phyloP scores from a whole-genome alignment of 2,797 vertebrate genomes.

The Pyrrhura leucotis region DNA sequence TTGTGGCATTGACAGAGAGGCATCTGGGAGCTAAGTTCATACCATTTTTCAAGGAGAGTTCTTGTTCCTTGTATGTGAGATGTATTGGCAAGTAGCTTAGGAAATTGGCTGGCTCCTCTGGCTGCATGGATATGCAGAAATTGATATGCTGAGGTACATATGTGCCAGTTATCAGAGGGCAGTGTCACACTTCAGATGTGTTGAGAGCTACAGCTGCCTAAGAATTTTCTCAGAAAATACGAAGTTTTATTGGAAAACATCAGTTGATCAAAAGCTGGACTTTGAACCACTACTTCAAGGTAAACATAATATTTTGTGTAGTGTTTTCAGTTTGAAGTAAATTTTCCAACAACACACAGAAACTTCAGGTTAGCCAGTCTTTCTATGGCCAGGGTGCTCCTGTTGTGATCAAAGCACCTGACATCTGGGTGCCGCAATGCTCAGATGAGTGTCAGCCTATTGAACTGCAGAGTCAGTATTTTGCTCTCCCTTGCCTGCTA shows the following conservation, averaged over 20 bases:
- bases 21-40: background rate
- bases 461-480: background rate
- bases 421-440: background rate
- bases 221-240: background rate
- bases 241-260: background rate
- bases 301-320: background rate
- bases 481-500: background rate
- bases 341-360: background rate
- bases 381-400: background rate
- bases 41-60: background rate
- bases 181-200: background rate
- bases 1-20: background rate
- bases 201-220: constrained; percentile 29
- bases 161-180: constrained; percentile 1
- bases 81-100: background rate
- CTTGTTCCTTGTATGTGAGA: background rate
- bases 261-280: background rate
- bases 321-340: background rate
- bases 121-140: constrained; percentile 13
- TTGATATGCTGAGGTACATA: background rate
- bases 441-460: background rate
- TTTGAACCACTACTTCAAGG: background rate
- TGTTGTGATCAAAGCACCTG: background rate
- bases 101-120: background rate
- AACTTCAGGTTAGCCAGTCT: background rate